Percentiles rank a stretch among this genome's conserved stretches.
Conservation (phyloP, 2,888 invertebrate species). For the Cheilosia pagana region DNA sequence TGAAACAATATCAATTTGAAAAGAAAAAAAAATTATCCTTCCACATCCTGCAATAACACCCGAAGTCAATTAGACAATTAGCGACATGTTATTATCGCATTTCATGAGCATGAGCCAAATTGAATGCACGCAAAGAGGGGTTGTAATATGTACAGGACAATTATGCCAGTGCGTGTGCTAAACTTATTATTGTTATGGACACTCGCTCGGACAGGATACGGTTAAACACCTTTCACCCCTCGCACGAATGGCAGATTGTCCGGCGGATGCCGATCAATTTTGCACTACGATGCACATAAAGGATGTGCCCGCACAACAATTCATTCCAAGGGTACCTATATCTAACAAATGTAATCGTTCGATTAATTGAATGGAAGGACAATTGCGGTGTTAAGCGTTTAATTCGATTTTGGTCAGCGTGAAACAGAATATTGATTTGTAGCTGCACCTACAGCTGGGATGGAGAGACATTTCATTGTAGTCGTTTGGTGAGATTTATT, state of each 20-base stretch:
- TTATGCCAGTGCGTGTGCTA: slow-evolving; percentile 50
- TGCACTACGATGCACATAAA: slow-evolving; percentile 55
- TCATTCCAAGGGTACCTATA: slow-evolving; percentile 58
- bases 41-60: slow-evolving; percentile 19
- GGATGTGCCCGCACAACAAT: slow-evolving; percentile 33
- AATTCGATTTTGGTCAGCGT: slow-evolving; percentile 63
- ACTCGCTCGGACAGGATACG: slow-evolving; percentile 39
- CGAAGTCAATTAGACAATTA: slow-evolving; percentile 73
- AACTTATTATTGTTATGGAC: slow-evolving; percentile 52
- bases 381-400: slow-evolving; percentile 61
- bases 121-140: slow-evolving; percentile 44
- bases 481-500: too few relatives aligned
- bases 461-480: too few relatives aligned
- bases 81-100: slow-evolving; percentile 74
- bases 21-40: slow-evolving; percentile 6
- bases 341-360: slow-evolving; percentile 68
- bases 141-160: slow-evolving; percentile 8
- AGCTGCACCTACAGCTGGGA: not conserved
- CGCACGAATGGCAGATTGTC: not conserved
- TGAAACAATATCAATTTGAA: not conserved
- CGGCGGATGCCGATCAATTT: slow-evolving; percentile 42
- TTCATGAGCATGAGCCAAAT: slow-evolving; percentile 65
- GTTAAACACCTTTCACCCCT: slow-evolving; percentile 68
- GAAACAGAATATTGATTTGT: slow-evolving; percentile 52
- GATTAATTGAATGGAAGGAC: slow-evolving; percentile 70